Conservation (phyloP, 2,797 vertebrate species). For the Monodelphis domestica region DNA sequence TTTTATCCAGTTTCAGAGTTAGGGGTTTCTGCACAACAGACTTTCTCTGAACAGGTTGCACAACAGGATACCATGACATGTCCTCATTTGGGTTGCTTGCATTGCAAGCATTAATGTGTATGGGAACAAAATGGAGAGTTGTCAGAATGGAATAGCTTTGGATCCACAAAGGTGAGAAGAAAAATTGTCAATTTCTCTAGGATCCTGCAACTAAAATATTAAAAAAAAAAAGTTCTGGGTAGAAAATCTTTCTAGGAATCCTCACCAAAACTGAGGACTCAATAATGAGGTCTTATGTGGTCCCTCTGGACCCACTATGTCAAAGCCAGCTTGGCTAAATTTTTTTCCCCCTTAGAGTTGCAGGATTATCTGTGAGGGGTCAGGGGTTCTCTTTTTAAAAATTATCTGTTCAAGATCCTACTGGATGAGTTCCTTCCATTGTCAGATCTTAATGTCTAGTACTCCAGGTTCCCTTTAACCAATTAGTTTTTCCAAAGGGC, state of each 20-base stretch:
- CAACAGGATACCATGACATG: not conserved
- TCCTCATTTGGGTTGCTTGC: not conserved
- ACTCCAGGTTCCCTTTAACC: not conserved
- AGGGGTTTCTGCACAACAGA: not conserved
- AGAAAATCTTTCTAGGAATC: not conserved
- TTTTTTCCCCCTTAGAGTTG: not conserved
- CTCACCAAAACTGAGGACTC: not conserved
- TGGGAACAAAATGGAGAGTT: accelerated
- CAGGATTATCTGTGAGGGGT: not conserved
- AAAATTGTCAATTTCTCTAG: not conserved
- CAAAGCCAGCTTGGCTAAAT: not conserved
- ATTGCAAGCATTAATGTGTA: not conserved
- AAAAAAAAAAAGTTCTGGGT: not conserved
- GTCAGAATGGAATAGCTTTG: too few species aligned
- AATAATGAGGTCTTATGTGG: not conserved
- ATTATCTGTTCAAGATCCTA: not conserved
- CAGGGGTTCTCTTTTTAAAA: not conserved
- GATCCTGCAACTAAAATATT: not conserved
- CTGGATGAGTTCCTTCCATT: not conserved
- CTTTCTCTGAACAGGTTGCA: not conserved
- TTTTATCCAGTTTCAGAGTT: not conserved
- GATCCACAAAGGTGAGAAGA: not conserved
- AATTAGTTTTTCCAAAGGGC: not conserved
- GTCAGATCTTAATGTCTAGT: not conserved
- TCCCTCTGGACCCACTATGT: not conserved